Conservation (phyloP, 2,797 vertebrate species). For the Heliangelus exortis region DNA sequence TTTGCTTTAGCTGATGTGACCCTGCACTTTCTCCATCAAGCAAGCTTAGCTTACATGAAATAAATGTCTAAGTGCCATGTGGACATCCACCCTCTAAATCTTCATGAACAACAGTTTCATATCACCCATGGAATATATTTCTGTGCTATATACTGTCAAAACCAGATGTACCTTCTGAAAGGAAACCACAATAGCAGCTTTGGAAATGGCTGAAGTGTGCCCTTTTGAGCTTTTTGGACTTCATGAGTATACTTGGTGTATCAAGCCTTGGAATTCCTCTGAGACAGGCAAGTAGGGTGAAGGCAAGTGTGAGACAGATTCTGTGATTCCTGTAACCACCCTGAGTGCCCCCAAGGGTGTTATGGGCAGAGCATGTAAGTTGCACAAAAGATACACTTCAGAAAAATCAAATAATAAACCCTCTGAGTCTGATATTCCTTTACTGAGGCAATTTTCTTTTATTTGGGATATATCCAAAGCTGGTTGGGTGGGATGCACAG, state of each 20-base stretch:
- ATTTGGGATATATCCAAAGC: conserved; percentile 19
- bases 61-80: background rate
- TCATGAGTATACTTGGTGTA: background rate
- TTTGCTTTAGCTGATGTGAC: background rate
- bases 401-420: background rate
- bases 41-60: background rate
- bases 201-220: background rate
- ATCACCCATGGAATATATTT: background rate
- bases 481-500: background rate
- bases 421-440: background rate
- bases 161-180: background rate
- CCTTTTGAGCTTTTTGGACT: background rate
- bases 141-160: background rate
- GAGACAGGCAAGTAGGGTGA: background rate
- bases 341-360: background rate
- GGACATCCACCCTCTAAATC: background rate
- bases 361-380: background rate
- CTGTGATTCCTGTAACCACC: background rate
- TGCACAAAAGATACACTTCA: background rate
- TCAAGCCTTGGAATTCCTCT: background rate
- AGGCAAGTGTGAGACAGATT: background rate
- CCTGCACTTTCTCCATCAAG: background rate
- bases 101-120: background rate
- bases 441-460: conserved; percentile 3
- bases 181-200: background rate